phyloP scores from a whole-genome alignment of 2,888 invertebrate species.

The Buathra laborator region DNA sequence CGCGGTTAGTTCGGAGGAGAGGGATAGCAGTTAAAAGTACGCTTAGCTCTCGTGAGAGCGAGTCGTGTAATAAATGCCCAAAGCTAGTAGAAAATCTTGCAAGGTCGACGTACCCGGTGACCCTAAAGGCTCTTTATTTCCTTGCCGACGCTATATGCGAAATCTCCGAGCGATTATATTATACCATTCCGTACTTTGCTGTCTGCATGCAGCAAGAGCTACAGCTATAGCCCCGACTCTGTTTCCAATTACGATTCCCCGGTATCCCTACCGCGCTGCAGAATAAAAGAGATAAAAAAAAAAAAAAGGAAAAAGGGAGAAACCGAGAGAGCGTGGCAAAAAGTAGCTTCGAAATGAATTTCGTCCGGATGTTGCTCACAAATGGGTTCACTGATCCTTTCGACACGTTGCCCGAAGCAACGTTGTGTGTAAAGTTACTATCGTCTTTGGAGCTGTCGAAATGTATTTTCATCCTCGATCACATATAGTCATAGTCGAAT shows the following conservation, averaged over 20 bases:
- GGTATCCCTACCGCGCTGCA: not conserved
- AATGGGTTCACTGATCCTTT: constrained; percentile 37
- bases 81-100: constrained; percentile 26
- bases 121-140: constrained; percentile 21
- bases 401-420: not conserved
- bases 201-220: not conserved
- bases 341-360: constrained; percentile 36
- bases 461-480: constrained; percentile 17
- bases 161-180: constrained; percentile 29
- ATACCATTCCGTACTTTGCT: not conserved
- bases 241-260: constrained; percentile 31
- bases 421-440: not conserved
- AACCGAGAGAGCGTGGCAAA: not conserved
- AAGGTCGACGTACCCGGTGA: constrained; percentile 14
- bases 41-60: not conserved
- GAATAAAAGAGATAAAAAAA: constrained; percentile 6
- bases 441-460: constrained; percentile 19
- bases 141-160: constrained; percentile 10
- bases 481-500: not conserved
- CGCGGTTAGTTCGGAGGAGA: too few relatives aligned
- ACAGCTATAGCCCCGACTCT: constrained; percentile 9
- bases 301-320: not conserved
- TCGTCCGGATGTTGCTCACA: constrained; percentile 16
- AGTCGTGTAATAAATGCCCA: constrained; percentile 27
- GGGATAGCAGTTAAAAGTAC: too few relatives aligned